phyloP scores from a whole-genome alignment of 2,888 invertebrate genomes.

The Plutella xylostella region DNA sequence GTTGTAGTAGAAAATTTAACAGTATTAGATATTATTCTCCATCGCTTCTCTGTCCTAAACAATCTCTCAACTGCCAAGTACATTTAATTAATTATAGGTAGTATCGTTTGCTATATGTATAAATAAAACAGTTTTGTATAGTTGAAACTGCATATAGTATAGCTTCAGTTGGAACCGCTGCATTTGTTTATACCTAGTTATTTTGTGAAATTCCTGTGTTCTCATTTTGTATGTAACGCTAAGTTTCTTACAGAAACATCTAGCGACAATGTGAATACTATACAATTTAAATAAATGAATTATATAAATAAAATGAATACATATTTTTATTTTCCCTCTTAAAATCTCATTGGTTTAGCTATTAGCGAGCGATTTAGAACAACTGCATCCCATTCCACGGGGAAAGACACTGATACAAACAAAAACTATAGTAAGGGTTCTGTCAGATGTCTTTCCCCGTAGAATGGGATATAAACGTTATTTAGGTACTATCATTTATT shows the following conservation, averaged over 20 bases:
- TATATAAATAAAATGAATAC: conserved; percentile 56
- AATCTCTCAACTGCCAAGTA: conserved; percentile 37
- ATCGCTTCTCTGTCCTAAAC: conserved; percentile 2
- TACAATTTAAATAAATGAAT: conserved; percentile 69
- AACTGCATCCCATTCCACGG: no score
- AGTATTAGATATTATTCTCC: conserved; percentile 6
- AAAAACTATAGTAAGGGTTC: no score
- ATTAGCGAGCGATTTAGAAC: no score
- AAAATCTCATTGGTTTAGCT: no score
- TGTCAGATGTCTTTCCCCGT: no score
- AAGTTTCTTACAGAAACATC: conserved; percentile 57
- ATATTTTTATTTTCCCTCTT: no score
- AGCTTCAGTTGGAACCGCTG: conserved; percentile 55
- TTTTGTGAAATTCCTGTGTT: conserved; percentile 59
- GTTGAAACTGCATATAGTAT: conserved; percentile 12
- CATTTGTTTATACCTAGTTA: conserved; percentile 60
- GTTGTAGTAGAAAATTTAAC: conserved; percentile 1
- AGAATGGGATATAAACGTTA: no score
- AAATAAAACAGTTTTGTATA: neutral
- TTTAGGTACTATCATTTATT: no score
- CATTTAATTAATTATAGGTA: conserved; percentile 21
- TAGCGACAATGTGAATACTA: conserved; percentile 67
- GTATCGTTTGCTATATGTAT: conserved; percentile 6
- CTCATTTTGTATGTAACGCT: conserved; percentile 64
- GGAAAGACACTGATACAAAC: no score